phyloP scores from a whole-genome alignment of 2,888 invertebrate species.

The Osmoderma eremita region DNA sequence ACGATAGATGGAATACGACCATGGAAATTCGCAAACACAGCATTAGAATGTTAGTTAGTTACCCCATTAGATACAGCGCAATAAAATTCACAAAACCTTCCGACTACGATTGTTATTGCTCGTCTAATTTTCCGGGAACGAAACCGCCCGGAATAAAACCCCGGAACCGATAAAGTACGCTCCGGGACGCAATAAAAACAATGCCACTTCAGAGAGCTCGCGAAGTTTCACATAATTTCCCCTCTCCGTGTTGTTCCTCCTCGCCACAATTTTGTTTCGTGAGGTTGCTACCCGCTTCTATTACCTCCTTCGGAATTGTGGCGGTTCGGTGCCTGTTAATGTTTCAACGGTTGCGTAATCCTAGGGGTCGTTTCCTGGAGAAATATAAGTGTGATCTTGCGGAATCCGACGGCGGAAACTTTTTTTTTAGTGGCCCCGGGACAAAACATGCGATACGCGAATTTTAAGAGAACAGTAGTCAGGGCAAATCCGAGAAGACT shows the following conservation, averaged over 20 bases:
- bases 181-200: conserved; percentile 23
- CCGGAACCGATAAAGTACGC: conserved; percentile 31
- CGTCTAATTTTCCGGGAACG: conserved; percentile 17
- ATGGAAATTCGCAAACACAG: no score
- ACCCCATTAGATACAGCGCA: not conserved
- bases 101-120: not conserved
- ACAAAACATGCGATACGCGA: conserved; percentile 34
- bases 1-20: no score
- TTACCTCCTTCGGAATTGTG: conserved; percentile 4
- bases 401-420: conserved; percentile 26
- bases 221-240: conserved; percentile 25
- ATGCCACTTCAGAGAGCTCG: conserved; percentile 17
- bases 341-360: conserved; percentile 8
- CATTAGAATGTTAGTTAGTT: no score
- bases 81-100: not conserved
- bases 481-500: not conserved
- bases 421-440: conserved; percentile 23
- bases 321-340: conserved; percentile 2
- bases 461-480: conserved; percentile 23
- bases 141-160: conserved; percentile 19
- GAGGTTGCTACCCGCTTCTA: no score
- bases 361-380: not conserved
- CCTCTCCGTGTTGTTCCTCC: not conserved
- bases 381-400: conserved; percentile 32
- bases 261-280: no score